Evolutionary conservation across 2,113 vertebrate species (phyloP), one percentile per base, ranked within the genome.

Genomic region (Bambusicola thoracicus): DNA sequence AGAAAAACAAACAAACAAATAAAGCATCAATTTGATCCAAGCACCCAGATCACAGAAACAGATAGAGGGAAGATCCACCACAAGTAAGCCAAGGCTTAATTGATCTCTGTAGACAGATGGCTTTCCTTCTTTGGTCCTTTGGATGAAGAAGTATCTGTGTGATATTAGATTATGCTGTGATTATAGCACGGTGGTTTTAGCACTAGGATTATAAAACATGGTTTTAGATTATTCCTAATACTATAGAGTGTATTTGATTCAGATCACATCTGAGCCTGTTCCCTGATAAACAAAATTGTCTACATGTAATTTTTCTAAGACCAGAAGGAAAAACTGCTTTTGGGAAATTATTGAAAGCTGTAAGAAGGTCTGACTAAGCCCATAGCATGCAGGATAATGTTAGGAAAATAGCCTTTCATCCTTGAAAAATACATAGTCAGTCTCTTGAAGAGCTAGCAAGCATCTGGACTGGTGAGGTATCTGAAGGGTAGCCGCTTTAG

Each of bases 351-450:
- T 9, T 8, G 0, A 62, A 56, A 79, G 9, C 16, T 49, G 4
- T 62, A 49, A 53, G 30, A 91, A 87, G 25, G 4, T 21, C 13
- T 34, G 3, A 5, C 11, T 38, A 85, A 90, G 61, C 7, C 10
- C 81, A 8, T 3, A 6, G 16, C 38, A 13, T 1, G 7, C 0
- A 13, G 43, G 6, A 36, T 5, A 13, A 53, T 20, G 18, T 27
- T 8, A 46, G n/a, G 61, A 85, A 49, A 82, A 1, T 5, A 12
- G 43, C 0, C 2, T 44, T 69, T 69, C 6, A 61, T 36, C 11
- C 15, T 79, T 62, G 51, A 78, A 53, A 87, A 87, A 82, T 13
- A 19, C 2, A 7, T 8, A 53, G 27, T 53, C 27, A 16, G 27
- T 43, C 13, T 69, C 36, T 76, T 56, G 16, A 80, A 66, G 36